Percentiles rank a stretch among this genome's conserved stretches.
phyloP scores from a whole-genome alignment of 2,113 vertebrate genomes.

The Notothenia rossii region DNA sequence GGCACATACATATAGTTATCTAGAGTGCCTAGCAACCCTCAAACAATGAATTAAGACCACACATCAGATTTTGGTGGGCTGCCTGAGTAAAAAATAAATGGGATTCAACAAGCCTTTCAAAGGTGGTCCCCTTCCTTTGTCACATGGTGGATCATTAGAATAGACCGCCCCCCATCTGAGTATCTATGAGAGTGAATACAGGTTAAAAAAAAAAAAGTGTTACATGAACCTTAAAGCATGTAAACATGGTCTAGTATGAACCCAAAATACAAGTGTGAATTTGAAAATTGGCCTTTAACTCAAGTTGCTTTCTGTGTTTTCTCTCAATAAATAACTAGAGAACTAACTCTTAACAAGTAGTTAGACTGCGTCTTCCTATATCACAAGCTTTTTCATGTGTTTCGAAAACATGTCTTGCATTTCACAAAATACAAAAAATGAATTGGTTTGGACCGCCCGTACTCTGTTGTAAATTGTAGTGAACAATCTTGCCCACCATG shows the following conservation, averaged over 20 bases:
- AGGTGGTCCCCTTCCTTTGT: background rate
- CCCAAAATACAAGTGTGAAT: too few relatives aligned
- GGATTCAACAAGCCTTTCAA: background rate
- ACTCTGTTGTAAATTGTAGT: background rate
- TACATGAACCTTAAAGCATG: too few relatives aligned
- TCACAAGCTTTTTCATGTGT: background rate
- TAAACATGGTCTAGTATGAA: too few relatives aligned
- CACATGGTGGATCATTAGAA: background rate
- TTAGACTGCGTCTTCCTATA: background rate
- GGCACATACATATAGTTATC: background rate
- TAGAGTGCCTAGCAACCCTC: background rate
- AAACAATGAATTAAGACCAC: background rate
- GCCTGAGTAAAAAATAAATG: background rate
- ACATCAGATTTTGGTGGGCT: background rate
- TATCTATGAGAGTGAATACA: too few relatives aligned
- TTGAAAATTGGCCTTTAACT: background rate
- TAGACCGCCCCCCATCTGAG: background rate
- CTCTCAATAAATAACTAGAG: background rate
- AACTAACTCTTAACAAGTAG: background rate
- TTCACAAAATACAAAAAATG: background rate
- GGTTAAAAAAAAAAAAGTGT: too few relatives aligned
- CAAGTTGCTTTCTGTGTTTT: background rate
- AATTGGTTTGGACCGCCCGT: background rate
- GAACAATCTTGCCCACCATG: background rate
- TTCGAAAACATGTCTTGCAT: background rate